A percentile compares a stretch with the other conserved stretches of the same genome.
phyloP scores from a whole-genome alignment of 2,797 vertebrate genomes.

The Heteromormyrus szaboi region DNA sequence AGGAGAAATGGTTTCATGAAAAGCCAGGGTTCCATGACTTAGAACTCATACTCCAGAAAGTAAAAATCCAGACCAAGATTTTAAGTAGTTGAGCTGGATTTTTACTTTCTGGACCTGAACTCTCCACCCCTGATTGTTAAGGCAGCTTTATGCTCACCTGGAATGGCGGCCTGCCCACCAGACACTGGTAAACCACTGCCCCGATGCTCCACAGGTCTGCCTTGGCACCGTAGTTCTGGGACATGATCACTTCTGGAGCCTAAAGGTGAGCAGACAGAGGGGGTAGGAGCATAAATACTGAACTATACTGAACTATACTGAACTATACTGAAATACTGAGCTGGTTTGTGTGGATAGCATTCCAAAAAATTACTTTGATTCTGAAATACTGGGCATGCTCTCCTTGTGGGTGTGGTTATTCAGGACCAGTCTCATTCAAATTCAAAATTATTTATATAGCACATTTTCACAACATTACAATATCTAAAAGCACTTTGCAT shows the following conservation, averaged over 20 bases:
- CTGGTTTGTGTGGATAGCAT: background rate
- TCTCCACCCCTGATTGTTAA: background rate
- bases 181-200: constrained; percentile 93
- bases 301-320: background rate
- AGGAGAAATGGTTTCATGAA: background rate
- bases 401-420: background rate
- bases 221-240: constrained; percentile 93
- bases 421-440: background rate
- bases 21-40: background rate
- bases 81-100: background rate
- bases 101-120: background rate
- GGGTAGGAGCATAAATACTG: background rate
- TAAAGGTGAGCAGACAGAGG: constrained; percentile 38
- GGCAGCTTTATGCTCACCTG: constrained; percentile 64
- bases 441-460: background rate
- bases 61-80: background rate
- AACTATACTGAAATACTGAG: background rate
- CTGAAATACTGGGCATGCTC: background rate
- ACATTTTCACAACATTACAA: background rate
- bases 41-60: background rate
- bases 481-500: background rate
- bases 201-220: constrained; percentile 97
- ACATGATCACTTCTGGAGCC: constrained; percentile 98
- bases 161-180: constrained; percentile 93
- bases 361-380: background rate